Percentiles rank a stretch among this genome's conserved stretches.
Conservation (phyloP, 2,797 vertebrate species). For the Epinephelus coioides region DNA sequence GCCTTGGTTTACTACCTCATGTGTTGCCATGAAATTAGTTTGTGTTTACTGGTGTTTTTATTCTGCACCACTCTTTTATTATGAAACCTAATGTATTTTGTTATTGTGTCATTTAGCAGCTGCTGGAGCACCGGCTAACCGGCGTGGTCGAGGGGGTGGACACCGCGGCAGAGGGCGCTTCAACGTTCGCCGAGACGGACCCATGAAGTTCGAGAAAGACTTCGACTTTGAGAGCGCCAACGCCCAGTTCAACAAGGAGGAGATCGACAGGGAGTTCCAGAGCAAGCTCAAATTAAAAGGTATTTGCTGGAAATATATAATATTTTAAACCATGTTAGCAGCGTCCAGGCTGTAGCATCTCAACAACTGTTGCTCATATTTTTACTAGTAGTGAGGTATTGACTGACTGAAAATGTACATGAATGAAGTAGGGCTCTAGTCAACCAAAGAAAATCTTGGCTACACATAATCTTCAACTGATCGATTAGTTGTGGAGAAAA, state of each 20-base stretch:
- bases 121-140: conserved; percentile 81
- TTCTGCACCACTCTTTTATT: background rate
- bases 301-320: conserved; percentile 45
- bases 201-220: conserved; percentile 98
- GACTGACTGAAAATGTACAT: no score
- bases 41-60: background rate
- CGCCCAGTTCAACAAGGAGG: conserved; percentile 98
- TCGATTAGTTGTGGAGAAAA: no score
- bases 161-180: conserved; percentile 94
- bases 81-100: background rate
- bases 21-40: background rate
- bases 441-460: no score
- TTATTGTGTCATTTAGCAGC: background rate
- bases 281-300: conserved; percentile 98
- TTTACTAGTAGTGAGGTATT: no score
- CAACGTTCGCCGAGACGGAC: conserved; percentile 93
- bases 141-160: conserved; percentile 91
- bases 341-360: no score
- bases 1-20: conserved; percentile 21
- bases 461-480: no score
- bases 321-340: no score
- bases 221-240: conserved; percentile 99
- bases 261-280: conserved; percentile 97
- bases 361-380: no score
- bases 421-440: no score